Evolutionary conservation across 2,797 vertebrate species (phyloP).

Genomic region (Percopsis omiscomaycus): DNA sequence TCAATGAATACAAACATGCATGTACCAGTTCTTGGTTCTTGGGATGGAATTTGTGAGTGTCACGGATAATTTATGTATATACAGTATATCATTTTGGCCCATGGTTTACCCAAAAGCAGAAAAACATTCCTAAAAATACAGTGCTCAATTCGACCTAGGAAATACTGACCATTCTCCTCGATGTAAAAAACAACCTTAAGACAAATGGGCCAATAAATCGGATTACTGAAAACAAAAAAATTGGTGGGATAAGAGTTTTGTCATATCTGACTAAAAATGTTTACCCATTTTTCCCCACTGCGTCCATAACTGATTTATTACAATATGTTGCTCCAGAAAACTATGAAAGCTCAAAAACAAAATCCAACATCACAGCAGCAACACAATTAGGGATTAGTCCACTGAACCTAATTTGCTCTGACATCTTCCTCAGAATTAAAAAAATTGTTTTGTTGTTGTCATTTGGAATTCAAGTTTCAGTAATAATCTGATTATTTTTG

Average conservation of each 20-base stretch:
- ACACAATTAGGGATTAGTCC: constrained; percentile 32
- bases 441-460: neutral
- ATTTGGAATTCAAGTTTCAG: neutral
- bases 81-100: constrained; percentile 10
- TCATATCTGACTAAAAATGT: constrained; percentile 27
- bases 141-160: constrained; percentile 31
- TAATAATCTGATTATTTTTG: neutral
- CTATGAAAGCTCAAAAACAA: constrained; percentile 19
- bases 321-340: constrained; percentile 34
- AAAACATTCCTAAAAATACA: constrained; percentile 16
- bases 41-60: constrained; percentile 1
- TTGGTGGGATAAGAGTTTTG: constrained; percentile 31
- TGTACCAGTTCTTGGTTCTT: neutral
- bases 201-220: constrained; percentile 39
- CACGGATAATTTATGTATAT: constrained; percentile 29
- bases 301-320: constrained; percentile 39
- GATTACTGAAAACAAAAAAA: constrained; percentile 24
- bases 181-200: constrained; percentile 22
- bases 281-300: no score
- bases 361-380: constrained; percentile 7
- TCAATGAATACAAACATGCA: neutral
- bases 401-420: neutral
- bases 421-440: neutral
- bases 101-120: constrained; percentile 6
- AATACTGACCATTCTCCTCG: constrained; percentile 31